phyloP scores from a whole-genome alignment of 35 echinoderm and acorn worm genomes.

The Lytechinus variegatus region DNA sequence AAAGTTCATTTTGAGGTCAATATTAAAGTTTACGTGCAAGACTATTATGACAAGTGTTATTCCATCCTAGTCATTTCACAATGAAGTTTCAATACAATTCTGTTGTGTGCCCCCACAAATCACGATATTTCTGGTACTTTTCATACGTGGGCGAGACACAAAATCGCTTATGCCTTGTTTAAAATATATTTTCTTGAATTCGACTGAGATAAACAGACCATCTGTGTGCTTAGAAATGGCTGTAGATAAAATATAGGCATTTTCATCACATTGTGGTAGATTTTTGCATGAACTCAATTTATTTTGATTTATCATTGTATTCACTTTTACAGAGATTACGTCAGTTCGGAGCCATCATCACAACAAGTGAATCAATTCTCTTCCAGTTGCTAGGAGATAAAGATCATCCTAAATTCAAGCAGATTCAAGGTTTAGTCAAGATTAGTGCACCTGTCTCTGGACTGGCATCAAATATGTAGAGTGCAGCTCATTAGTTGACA shows the following conservation, averaged over 20 bases:
- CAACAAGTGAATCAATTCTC: constrained; percentile 90
- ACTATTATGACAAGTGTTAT: no score
- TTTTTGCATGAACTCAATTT: background rate
- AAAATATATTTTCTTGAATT: no score
- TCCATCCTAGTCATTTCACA: no score
- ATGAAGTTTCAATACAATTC: no score
- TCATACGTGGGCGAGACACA: no score
- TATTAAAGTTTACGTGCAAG: no score
- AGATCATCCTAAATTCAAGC: constrained; percentile 91
- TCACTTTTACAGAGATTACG: constrained; percentile 65
- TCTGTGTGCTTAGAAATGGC: no score
- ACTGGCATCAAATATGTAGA: constrained; percentile 66
- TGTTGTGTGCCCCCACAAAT: no score
- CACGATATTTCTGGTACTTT: no score
- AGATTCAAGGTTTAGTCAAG: constrained; percentile 90
- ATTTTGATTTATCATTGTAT: background rate
- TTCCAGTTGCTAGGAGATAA: constrained; percentile 94
- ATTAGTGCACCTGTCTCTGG: constrained; percentile 80
- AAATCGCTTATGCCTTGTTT: no score
- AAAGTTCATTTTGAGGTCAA: no score
- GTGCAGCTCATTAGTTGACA: background rate
- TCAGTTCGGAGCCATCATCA: constrained; percentile 90
- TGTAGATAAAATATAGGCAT: background rate
- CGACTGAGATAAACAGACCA: no score
- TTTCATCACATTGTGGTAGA: background rate